Percentiles rank a stretch among this genome's conserved stretches.
Conservation (phyloP, 2,797 vertebrate genomes). For the Myotis findleyi region DNA sequence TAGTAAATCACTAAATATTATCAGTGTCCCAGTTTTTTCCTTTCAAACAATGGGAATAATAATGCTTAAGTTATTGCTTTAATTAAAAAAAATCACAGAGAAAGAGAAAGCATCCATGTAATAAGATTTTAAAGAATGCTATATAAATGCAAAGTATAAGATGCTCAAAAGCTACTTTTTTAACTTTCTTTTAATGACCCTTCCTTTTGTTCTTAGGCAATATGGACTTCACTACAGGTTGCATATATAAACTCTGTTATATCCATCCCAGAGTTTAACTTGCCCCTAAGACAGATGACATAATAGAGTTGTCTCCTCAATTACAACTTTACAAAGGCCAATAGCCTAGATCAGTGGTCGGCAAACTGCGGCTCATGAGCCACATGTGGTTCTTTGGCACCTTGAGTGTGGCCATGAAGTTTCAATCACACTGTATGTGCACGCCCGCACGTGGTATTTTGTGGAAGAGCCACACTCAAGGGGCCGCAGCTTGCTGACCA, state of each 20-base stretch:
- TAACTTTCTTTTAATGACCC: not conserved
- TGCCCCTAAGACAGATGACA: not conserved
- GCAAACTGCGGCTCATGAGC: no score
- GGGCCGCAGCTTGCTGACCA: no score
- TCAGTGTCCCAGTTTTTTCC: not conserved
- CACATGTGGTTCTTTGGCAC: no score
- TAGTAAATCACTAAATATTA: not conserved
- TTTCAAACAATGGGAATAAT: slow-evolving; percentile 5
- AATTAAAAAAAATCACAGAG: not conserved
- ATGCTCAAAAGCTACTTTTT: not conserved
- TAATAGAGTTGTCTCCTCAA: not conserved
- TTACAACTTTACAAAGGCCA: slow-evolving; percentile 24
- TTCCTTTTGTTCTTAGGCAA: not conserved
- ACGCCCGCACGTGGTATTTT: no score
- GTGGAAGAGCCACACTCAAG: no score
- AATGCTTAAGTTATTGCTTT: slow-evolving; percentile 6
- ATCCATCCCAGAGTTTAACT: not conserved
- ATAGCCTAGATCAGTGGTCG: not conserved
- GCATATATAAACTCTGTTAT: no score
- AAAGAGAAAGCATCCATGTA: not conserved
- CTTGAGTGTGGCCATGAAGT: no score
- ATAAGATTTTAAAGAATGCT: not conserved
- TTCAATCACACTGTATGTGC: no score
- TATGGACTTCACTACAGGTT: not conserved
- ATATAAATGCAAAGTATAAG: not conserved